These are phyloP conservation scores for Gymnoscopelus microlampas DNA, from an alignment of 2,797 vertebrate genomes.

Conservation along the genomic window DNA sequence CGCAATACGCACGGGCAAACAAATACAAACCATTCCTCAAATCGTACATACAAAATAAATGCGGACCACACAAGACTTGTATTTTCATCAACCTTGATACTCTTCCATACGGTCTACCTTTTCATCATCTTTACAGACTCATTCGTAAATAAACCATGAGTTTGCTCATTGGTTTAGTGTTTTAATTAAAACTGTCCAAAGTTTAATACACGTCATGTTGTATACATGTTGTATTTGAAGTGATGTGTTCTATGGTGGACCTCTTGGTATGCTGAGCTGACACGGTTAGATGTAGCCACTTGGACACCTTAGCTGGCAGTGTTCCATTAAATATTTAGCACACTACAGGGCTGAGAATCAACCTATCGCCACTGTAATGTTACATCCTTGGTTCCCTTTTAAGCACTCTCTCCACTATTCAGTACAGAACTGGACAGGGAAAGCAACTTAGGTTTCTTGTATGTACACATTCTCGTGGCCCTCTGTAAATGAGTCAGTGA, in stretches of 20 bases:
- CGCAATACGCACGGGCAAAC: slow-evolving; percentile 31
- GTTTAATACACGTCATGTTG: slow-evolving; percentile 4
- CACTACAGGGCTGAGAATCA: slow-evolving; percentile 32
- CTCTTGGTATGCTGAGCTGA: slow-evolving; percentile 29
- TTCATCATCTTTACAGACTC: not conserved
- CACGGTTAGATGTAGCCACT: slow-evolving; percentile 37
- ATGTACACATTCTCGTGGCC: not conserved
- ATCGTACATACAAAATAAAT: slow-evolving; percentile 31
- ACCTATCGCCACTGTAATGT: slow-evolving; percentile 14
- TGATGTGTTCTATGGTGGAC: slow-evolving; percentile 5
- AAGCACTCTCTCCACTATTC: not conserved
- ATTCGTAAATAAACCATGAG: slow-evolving; percentile 27
- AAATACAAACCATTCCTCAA: slow-evolving; percentile 36
- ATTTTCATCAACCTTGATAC: slow-evolving; percentile 24
- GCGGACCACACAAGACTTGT: slow-evolving; percentile 28
- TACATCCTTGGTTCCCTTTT: slow-evolving; percentile 21
- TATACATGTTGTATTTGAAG: slow-evolving; percentile 12
- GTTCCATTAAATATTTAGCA: slow-evolving; percentile 20
- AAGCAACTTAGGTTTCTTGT: not conserved
- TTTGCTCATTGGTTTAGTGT: slow-evolving; percentile 24
- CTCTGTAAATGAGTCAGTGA: slow-evolving; percentile 3
- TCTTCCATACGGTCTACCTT: slow-evolving; percentile 1
- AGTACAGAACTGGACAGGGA: not conserved
- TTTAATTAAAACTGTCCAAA: slow-evolving; percentile 32
- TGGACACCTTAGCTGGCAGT: slow-evolving; percentile 22